A percentile compares a stretch with the other conserved stretches of the same genome.
phyloP scores from a whole-genome alignment of 2,888 invertebrate species.

The Ochropacha duplaris region DNA sequence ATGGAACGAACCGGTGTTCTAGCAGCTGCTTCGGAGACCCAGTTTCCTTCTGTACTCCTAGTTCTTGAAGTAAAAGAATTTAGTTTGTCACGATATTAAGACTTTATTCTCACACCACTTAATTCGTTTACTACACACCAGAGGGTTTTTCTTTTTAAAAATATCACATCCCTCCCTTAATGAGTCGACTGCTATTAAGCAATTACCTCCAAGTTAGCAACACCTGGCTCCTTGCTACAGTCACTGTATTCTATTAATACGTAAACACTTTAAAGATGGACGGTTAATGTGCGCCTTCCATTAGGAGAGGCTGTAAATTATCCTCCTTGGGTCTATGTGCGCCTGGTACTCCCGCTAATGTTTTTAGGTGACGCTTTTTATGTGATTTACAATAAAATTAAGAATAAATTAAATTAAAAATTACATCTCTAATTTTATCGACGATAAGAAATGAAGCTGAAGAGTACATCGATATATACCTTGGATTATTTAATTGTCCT shows the following conservation, averaged over 20 bases:
- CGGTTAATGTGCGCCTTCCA: slow-evolving; percentile 77
- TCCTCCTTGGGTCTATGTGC: slow-evolving; percentile 59
- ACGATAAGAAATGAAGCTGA: too few relatives aligned
- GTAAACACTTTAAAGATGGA: slow-evolving; percentile 68
- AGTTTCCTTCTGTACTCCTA: too few relatives aligned
- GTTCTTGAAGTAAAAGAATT: too few relatives aligned
- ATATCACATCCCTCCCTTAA: slow-evolving; percentile 45
- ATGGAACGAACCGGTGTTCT: too few relatives aligned
- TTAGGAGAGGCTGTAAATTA: slow-evolving; percentile 76
- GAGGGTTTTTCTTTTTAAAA: slow-evolving; percentile 35
- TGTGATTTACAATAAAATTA: too few relatives aligned
- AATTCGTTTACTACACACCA: not conserved
- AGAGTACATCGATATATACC: not conserved
- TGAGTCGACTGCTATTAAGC: slow-evolving; percentile 63
- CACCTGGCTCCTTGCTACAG: slow-evolving; percentile 63
- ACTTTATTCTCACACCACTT: not conserved
- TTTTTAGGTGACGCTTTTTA: slow-evolving; percentile 27
- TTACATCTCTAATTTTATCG: too few relatives aligned
- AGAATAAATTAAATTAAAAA: too few relatives aligned
- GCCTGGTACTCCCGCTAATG: slow-evolving; percentile 57
- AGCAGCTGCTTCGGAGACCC: too few relatives aligned
- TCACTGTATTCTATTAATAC: slow-evolving; percentile 73
- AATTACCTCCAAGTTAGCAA: slow-evolving; percentile 53
- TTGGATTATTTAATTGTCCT: not conserved
- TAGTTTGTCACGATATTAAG: not conserved